Percentiles rank a stretch among this genome's conserved stretches.
phyloP scores from a whole-genome alignment of 2,797 vertebrate species.

The Gymnopithys bicolor region DNA sequence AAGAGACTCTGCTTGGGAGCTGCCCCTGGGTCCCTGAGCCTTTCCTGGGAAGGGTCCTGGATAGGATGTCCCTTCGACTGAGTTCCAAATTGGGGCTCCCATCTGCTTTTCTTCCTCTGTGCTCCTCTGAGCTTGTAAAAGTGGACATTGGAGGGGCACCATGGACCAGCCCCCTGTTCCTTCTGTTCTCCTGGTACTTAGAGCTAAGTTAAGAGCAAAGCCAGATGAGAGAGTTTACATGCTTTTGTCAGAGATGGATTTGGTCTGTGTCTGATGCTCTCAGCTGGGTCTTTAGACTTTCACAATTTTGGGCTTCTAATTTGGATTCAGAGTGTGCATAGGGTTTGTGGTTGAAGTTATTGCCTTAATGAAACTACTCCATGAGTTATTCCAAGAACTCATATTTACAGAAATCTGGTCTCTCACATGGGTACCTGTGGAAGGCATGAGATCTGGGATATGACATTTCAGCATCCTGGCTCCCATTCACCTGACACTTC shows the following conservation, averaged over 20 bases:
- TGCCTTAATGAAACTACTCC: neutral
- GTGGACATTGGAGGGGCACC: neutral
- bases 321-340: neutral
- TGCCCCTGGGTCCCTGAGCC: neutral
- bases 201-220: neutral
- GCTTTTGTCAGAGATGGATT: neutral
- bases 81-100: neutral
- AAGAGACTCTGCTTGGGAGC: neutral
- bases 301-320: neutral
- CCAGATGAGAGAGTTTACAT: rapidly evolving
- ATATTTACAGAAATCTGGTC: neutral
- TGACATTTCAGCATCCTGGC: neutral
- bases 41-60: neutral
- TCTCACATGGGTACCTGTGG: rapidly evolving
- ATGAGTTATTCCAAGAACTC: neutral
- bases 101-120: neutral
- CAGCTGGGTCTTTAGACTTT: neutral
- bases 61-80: neutral
- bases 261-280: neutral
- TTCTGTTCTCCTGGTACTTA: rapidly evolving
- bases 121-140: neutral
- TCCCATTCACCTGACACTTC: neutral
- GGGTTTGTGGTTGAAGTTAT: neutral
- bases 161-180: neutral
- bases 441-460: neutral